Percentiles rank a stretch among this genome's conserved stretches.
These are phyloP conservation scores for Drosophila grimshawi DNA, from an alignment of 1,140 invertebrate species.

Conservation along the genomic window DNA sequence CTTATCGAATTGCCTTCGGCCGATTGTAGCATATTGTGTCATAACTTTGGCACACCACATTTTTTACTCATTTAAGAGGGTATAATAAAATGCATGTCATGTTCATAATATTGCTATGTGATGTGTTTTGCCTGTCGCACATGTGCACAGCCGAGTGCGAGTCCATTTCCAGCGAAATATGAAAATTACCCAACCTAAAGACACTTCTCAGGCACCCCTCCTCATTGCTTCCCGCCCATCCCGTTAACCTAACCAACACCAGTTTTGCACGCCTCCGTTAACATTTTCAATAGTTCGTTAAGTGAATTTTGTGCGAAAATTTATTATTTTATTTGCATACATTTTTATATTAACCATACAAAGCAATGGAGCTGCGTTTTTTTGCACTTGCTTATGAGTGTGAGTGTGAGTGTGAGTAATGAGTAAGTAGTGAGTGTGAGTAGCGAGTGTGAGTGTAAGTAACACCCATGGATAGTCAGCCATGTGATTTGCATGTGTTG, in stretches of 20 bases:
- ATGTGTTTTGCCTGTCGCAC: conserved; percentile 60
- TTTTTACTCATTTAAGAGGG: conserved; percentile 8
- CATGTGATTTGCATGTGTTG: conserved; percentile 81
- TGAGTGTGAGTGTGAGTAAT: neutral
- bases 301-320: conserved; percentile 68
- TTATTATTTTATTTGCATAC: conserved; percentile 80
- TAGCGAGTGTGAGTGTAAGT: conserved; percentile 1
- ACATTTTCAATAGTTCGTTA: conserved; percentile 34
- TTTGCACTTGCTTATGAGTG: conserved; percentile 28
- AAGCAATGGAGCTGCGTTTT: conserved; percentile 36
- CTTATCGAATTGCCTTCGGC: too few species aligned
- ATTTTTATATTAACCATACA: conserved; percentile 67
- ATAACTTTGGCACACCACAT: too few species aligned
- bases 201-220: neutral
- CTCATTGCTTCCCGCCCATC: neutral
- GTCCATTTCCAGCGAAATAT: conserved; percentile 75
- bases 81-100: conserved; percentile 76
- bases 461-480: conserved; percentile 54
- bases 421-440: neutral
- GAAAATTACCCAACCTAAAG: conserved; percentile 74
- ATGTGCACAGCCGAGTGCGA: conserved; percentile 44
- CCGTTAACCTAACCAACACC: neutral
- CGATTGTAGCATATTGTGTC: too few species aligned
- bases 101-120: conserved; percentile 48
- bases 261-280: neutral